Base-by-base conservation (phyloP, 2,113 vertebrate genomes). In the Poeciliopsis prolifica region DNA sequence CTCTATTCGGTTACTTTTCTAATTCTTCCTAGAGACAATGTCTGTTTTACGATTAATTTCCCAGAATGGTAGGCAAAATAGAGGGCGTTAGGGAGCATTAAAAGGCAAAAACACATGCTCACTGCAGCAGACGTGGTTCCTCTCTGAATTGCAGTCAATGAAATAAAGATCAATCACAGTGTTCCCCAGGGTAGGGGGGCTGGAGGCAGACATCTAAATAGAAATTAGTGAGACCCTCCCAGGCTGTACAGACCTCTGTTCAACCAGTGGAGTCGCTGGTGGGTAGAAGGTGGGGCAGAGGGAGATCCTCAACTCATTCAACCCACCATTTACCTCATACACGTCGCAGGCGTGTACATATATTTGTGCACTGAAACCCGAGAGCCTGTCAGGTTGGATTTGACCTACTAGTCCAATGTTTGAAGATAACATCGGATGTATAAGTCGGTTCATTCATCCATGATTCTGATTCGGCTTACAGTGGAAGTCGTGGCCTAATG, bases 91-190 rank as follows among this genome's bases (percentile, higher is more conserved):
- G 72, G 33, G 63, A 82, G 76, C 69, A 69, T 68, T 67, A 77
- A 78, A 30, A 67, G 33, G 44, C 75, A 37, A 71, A 71, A 76
- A 69, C n/a, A 68, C 48, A 62, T 42, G 67, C 72, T 80, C 63
- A 74, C 83, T 86, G 82, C 85, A 13, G 79, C 75, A 79, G 74
- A 75, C 26, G 9, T 48, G 69, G 68, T 84, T 70, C 60, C 77
- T 74, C 63, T 68, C 83, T 84, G 72, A 88, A 87, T 86, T 84
- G 82, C 78, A 90, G 91, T 93, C 92, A 90, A 86, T 94, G 92
- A 85, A 89, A 87, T 82, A 88, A 72, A 86, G 89, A 94, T 94
- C 91, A 89, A 94, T 93, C 92, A 93, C 66, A 35, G 26, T 14
- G 79, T 77, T 91, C 89, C 82, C 74, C 14, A 4, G 13, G 10